Evolutionary conservation across 2,797 vertebrate genomes (phyloP).

Genomic region (Coracias cyanogaster): DNA sequence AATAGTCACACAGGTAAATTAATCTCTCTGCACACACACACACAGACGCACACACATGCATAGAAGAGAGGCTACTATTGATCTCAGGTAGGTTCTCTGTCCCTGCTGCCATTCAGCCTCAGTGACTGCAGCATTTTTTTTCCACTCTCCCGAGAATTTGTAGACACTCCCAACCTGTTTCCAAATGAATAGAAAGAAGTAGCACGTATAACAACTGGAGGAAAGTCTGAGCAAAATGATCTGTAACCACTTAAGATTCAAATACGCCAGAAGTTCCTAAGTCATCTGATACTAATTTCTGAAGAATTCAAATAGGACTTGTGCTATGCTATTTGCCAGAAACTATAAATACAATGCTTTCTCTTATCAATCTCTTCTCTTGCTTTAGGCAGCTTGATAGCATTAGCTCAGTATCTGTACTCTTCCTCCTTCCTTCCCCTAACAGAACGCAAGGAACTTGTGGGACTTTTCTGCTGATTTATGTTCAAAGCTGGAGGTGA

Average conservation of each 20-base stretch:
- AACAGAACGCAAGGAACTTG: background rate
- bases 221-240: constrained; percentile 38
- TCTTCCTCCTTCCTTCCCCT: background rate
- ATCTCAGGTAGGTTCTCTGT: background rate
- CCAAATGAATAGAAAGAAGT: background rate
- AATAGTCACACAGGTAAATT: background rate
- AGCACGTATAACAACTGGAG: background rate
- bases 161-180: background rate
- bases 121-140: background rate
- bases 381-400: background rate
- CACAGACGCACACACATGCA: background rate
- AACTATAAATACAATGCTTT: constrained; percentile 48
- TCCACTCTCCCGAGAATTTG: background rate
- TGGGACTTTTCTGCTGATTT: background rate
- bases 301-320: constrained; percentile 54
- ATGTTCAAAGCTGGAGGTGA: constrained; percentile 9
- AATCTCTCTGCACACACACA: background rate
- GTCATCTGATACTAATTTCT: constrained; percentile 69
- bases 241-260: constrained; percentile 61
- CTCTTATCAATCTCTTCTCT: constrained; percentile 42
- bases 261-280: constrained; percentile 36
- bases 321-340: constrained; percentile 14
- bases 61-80: background rate
- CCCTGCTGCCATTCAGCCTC: background rate
- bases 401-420: background rate